Conservation (phyloP, 2,888 invertebrate genomes). For the Amblyjoppa fuscipennis region DNA sequence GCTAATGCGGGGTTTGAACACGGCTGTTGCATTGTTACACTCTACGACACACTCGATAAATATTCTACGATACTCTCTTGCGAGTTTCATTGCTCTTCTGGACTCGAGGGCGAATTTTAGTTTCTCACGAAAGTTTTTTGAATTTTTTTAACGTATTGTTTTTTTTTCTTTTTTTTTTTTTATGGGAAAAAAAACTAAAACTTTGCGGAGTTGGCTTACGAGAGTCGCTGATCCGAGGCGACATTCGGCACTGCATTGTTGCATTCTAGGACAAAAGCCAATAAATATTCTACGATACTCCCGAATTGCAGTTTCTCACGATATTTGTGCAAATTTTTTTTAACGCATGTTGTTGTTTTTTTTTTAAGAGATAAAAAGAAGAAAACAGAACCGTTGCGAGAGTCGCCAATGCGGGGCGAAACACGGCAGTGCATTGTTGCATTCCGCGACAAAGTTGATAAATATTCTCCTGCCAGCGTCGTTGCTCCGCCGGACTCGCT, state of each 20-base stretch:
- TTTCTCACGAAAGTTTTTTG: too few relatives aligned
- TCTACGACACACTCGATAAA: conserved; percentile 35
- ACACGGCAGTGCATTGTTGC: conserved; percentile 17
- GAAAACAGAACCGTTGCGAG: too few relatives aligned
- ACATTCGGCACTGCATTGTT: conserved; percentile 5
- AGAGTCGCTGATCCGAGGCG: too few relatives aligned
- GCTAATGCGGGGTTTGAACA: too few relatives aligned
- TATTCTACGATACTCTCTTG: not conserved
- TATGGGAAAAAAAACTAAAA: not conserved
- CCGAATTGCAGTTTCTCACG: not conserved
- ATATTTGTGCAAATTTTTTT: not conserved
- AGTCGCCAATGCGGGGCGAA: too few relatives aligned
- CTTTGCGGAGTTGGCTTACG: too few relatives aligned
- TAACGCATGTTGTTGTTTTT: not conserved
- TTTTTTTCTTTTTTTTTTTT: not conserved
- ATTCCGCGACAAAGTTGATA: conserved; percentile 35
- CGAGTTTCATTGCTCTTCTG: not conserved
- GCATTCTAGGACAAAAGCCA: conserved; percentile 30
- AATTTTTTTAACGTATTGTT: not conserved
- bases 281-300: conserved; percentile 8
- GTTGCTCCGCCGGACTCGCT: too few relatives aligned
- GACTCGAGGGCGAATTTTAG: too few relatives aligned
- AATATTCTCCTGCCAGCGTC: conserved; percentile 5
- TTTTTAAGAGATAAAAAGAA: not conserved
- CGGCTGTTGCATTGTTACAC: conserved; percentile 15